Percentiles rank a stretch among this genome's conserved stretches.
These are phyloP conservation scores for Pammene fasciana DNA, from an alignment of 2,888 invertebrate genomes.

Conservation along the genomic window DNA sequence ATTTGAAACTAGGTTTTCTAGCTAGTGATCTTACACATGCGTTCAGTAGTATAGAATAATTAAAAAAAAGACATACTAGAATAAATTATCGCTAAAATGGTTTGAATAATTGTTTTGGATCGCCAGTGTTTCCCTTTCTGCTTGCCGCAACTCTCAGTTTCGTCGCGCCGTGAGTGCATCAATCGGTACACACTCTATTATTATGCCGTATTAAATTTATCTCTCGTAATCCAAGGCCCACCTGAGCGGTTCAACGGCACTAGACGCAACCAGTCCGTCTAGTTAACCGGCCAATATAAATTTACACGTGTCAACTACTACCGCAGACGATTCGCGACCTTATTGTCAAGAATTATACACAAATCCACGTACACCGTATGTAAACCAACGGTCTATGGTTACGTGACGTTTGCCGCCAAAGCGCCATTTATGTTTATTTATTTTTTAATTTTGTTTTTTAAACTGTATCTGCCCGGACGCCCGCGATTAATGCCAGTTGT, in stretches of 20 bases:
- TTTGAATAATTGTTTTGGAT: background rate
- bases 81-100: background rate
- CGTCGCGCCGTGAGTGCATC: slow-evolving; percentile 53
- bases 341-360: slow-evolving; percentile 57
- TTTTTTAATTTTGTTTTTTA: slow-evolving; percentile 60
- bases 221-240: slow-evolving; percentile 79
- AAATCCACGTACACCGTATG: slow-evolving; percentile 33
- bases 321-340: slow-evolving; percentile 65
- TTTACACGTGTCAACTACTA: slow-evolving; percentile 67
- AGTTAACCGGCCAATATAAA: slow-evolving; percentile 71
- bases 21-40: too few species aligned
- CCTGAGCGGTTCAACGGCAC: slow-evolving; percentile 79
- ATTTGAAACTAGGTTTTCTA: too few species aligned
- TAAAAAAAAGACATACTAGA: too few species aligned
- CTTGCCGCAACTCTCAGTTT: slow-evolving; percentile 57
- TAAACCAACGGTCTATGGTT: slow-evolving; percentile 51
- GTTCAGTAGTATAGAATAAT: too few species aligned
- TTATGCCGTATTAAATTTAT: slow-evolving; percentile 77
- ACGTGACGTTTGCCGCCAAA: slow-evolving; percentile 64
- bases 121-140: slow-evolving; percentile 32
- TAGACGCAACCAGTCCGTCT: slow-evolving; percentile 74
- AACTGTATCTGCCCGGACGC: slow-evolving; percentile 69
- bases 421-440: slow-evolving; percentile 69
- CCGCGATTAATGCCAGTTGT: slow-evolving; percentile 68
- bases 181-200: slow-evolving; percentile 67